These are phyloP conservation scores for Podargus strigoides DNA, from an alignment of 2,797 vertebrate genomes.

Conservation along the genomic window DNA sequence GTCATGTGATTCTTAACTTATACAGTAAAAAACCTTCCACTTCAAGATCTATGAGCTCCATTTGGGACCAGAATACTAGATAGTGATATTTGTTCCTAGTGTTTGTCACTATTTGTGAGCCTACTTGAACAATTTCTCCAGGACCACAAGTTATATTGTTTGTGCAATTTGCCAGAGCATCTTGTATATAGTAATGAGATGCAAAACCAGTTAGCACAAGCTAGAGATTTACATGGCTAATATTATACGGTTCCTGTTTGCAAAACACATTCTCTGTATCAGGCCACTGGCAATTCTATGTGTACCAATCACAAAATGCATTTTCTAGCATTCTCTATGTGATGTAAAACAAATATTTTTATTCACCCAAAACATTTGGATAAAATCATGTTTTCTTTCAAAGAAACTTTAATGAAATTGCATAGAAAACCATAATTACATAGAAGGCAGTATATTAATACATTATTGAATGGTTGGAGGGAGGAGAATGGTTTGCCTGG, in stretches of 20 bases:
- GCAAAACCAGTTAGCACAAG: neutral
- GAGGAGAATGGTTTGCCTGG: neutral
- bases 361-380: neutral
- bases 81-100: conserved; percentile 22
- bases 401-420: no score
- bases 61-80: conserved; percentile 1
- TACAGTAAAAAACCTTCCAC: conserved; percentile 15
- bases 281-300: neutral
- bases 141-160: conserved; percentile 2
- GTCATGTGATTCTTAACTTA: conserved; percentile 39
- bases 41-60: neutral
- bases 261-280: neutral
- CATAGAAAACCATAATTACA: no score
- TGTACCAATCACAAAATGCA: neutral
- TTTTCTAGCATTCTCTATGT: neutral
- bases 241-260: neutral
- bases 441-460: neutral
- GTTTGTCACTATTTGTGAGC: neutral
- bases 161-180: conserved; percentile 27
- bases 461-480: neutral
- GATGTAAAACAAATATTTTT: neutral
- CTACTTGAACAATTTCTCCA: conserved; percentile 1
- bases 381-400: neutral
- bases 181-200: neutral
- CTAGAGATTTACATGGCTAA: neutral